Percentiles rank a stretch among this genome's conserved stretches.
Conservation (phyloP, 1,140 invertebrate species). For the Drosophila setifemur region DNA sequence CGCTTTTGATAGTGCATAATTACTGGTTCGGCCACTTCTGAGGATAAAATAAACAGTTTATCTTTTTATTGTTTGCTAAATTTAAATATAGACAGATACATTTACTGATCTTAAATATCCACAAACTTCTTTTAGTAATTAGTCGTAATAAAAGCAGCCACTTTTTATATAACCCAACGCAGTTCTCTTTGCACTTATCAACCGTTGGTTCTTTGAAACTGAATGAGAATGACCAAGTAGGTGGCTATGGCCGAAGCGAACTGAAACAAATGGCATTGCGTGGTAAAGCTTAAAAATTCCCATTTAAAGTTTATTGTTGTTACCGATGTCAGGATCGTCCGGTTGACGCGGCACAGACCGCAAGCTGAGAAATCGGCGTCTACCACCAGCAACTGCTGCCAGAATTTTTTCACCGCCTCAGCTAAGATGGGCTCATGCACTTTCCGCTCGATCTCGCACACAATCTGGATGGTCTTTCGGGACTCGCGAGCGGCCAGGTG, state of each 20-base stretch:
- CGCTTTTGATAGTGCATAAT: background rate
- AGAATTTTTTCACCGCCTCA: constrained; percentile 85
- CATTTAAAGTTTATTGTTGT: no score
- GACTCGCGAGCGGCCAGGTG: constrained; percentile 83
- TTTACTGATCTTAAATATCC: constrained; percentile 12
- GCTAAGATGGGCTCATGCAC: constrained; percentile 68
- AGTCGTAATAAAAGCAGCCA: constrained; percentile 60
- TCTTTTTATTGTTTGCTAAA: constrained; percentile 39
- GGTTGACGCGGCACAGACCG: constrained; percentile 86
- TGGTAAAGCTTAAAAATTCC: background rate
- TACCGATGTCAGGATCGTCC: constrained; percentile 87
- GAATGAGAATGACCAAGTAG: constrained; percentile 88
- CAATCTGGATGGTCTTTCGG: constrained; percentile 72
- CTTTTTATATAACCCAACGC: constrained; percentile 46
- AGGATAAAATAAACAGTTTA: constrained; percentile 8
- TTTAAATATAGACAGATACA: constrained; percentile 25
- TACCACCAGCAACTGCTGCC: constrained; percentile 85
- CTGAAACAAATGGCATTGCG: constrained; percentile 83
- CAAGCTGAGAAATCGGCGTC: constrained; percentile 86
- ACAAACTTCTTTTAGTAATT: constrained; percentile 61
- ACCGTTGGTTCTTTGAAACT: constrained; percentile 86
- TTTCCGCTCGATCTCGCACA: constrained; percentile 72
- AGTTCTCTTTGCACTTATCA: constrained; percentile 15
- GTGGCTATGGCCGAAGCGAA: constrained; percentile 87
- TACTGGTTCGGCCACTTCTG: background rate